These are phyloP conservation scores for Dolichomitus sp. DNA, from an alignment of 2,888 invertebrate genomes.

Conservation along the genomic window DNA sequence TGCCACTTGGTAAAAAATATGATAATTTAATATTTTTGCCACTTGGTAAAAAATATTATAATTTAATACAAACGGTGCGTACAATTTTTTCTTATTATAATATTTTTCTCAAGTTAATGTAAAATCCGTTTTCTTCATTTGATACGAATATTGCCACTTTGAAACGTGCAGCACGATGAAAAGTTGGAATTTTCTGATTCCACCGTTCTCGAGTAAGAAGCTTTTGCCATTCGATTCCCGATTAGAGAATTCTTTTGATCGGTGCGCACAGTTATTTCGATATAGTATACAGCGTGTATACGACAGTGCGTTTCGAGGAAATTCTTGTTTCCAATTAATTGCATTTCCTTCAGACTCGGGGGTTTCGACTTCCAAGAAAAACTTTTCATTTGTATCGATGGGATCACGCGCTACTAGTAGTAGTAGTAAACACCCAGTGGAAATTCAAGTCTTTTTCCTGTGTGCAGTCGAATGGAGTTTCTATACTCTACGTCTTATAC, in stretches of 20 bases:
- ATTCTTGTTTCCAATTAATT: slow-evolving; percentile 48
- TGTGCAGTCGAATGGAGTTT: slow-evolving; percentile 35
- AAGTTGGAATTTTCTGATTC: background rate
- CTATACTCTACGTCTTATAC: slow-evolving; percentile 26
- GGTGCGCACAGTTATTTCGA: slow-evolving; percentile 47
- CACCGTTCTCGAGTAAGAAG: background rate
- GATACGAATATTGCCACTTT: background rate
- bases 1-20: background rate
- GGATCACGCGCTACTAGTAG: background rate
- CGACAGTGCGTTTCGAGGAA: background rate
- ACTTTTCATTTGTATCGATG: slow-evolving; percentile 33
- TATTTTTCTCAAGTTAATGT: background rate
- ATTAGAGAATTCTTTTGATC: slow-evolving; percentile 51
- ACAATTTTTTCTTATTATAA: background rate
- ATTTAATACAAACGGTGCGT: background rate
- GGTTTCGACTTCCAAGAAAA: slow-evolving; percentile 26
- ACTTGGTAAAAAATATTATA: background rate
- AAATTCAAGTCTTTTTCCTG: slow-evolving; percentile 39
- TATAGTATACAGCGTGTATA: background rate
- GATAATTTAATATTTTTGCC: no score
- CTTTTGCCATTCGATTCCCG: slow-evolving; percentile 22
- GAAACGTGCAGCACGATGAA: background rate
- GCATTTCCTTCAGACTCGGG: slow-evolving; percentile 43
- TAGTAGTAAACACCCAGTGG: slow-evolving; percentile 36
- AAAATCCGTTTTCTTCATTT: background rate